A percentile compares a stretch with the other conserved stretches of the same genome.
Conservation (phyloP, 1,140 invertebrate genomes). For the Drosophila busckii region DNA sequence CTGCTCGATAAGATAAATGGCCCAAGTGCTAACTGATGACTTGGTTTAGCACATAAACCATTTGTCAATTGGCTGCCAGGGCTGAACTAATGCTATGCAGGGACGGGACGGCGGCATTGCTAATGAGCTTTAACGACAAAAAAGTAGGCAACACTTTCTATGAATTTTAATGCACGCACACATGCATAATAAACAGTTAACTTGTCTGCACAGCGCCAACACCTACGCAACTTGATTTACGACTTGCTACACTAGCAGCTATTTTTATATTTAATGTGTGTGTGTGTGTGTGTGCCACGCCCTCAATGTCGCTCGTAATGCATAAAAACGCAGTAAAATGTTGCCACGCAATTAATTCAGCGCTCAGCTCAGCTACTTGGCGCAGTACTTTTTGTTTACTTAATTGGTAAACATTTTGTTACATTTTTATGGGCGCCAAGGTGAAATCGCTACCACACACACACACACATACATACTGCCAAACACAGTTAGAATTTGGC, state of each 20-base stretch:
- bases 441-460: slow-evolving; percentile 44
- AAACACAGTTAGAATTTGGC: slow-evolving; percentile 4
- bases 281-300: slow-evolving; percentile 7
- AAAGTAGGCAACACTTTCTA: slow-evolving; percentile 65
- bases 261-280: slow-evolving; percentile 59
- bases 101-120: too few relatives aligned
- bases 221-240: slow-evolving; percentile 63
- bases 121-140: slow-evolving; percentile 66
- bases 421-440: slow-evolving; percentile 66
- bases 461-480: slow-evolving; percentile 6
- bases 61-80: slow-evolving; percentile 21
- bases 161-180: slow-evolving; percentile 53
- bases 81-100: too few relatives aligned
- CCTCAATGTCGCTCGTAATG: slow-evolving; percentile 38
- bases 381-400: slow-evolving; percentile 59
- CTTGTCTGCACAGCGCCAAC: slow-evolving; percentile 52
- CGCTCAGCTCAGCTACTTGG: slow-evolving; percentile 21
- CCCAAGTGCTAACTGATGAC: too few relatives aligned
- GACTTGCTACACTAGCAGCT: slow-evolving; percentile 28
- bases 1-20: slow-evolving; percentile 23
- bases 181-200: slow-evolving; percentile 34
- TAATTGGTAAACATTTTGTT: slow-evolving; percentile 77
- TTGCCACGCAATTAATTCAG: slow-evolving; percentile 73
- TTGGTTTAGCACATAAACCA: too few relatives aligned
- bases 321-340: slow-evolving; percentile 73